Base-by-base conservation (phyloP, 2,888 invertebrate species). In the Eupithecia exiguata region DNA sequence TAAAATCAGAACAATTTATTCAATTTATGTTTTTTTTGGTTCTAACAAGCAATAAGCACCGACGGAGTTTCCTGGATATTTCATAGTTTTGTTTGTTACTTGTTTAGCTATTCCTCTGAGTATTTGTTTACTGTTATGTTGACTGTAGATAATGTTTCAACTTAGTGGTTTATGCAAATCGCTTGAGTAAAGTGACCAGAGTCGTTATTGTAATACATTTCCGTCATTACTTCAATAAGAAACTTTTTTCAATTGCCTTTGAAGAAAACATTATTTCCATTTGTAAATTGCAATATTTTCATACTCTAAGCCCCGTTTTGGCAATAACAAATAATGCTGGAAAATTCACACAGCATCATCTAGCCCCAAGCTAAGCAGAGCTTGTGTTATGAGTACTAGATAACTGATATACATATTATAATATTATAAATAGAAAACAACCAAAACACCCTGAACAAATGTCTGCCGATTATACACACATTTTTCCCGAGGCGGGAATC, bases 1-100 rank as follows among this genome's bases (percentile, higher is more conserved):
- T 72, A 72, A 75, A 72, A 72, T 72, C 68, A 75, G 68, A 75
- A 40, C 68, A 68, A 72, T 75, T 75, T 72, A 67, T 68, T 63
- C 25, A 74, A 69, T 68, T 30, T 30, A n/a, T n/a, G n/a, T n/a
- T 67, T 75, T 71, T 72, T 75, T 70, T 43, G 63, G 72, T 63
- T 14, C 49, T 25, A 58, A 58, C 58, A 58, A 58, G 21, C 58
- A 75, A 68, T 72, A 70, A 75, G 70, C 70, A 36, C 62, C 43
- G 25, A 62, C 53, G 30, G 53, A 58, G 72, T 72, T 72, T 63
- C 58, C 40, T 49, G 10, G 16, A 68, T 68, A 72, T 72, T 72
- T 72, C 58, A 43, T 70, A 63, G 72, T 72, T 72, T 75, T 72
- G 69, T 72, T 76, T 74, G 49, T 74, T 76, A 74, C 69, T 76